These are phyloP conservation scores for Caenorhabditis japonica DNA, from an alignment of 2,888 invertebrate species.

Conservation along the genomic window DNA sequence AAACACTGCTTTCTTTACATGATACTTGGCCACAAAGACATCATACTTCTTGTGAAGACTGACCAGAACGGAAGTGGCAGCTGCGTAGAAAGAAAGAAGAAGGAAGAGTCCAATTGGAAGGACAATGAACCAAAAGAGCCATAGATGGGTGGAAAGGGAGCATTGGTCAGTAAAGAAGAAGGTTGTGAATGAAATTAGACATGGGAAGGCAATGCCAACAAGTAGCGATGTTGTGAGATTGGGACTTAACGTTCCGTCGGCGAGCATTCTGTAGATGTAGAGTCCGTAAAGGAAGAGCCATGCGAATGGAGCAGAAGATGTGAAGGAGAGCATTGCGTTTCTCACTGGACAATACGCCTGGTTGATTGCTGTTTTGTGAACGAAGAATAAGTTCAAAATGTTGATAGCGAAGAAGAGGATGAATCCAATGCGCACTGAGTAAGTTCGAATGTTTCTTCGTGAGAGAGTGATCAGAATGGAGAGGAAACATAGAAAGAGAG, in stretches of 20 bases:
- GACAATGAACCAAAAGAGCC: conserved; percentile 71
- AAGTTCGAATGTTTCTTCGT: conserved; percentile 34
- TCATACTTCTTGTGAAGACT: conserved; percentile 73
- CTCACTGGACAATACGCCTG: conserved; percentile 71
- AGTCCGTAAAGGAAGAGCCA: conserved; percentile 74
- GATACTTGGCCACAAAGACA: conserved; percentile 64
- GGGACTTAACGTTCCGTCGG: conserved; percentile 62
- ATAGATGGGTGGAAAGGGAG: conserved; percentile 56
- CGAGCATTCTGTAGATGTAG: conserved; percentile 67
- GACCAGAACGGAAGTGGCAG: conserved; percentile 70
- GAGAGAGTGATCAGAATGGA: conserved; percentile 63
- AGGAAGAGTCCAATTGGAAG: conserved; percentile 70
- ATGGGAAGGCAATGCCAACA: conserved; percentile 69
- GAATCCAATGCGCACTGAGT: conserved; percentile 64
- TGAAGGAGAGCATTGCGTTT: conserved; percentile 70
- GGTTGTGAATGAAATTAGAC: conserved; percentile 58
- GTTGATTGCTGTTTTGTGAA: conserved; percentile 66
- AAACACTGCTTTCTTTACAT: conserved; percentile 63
- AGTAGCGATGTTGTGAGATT: conserved; percentile 64
- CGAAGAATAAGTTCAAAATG: conserved; percentile 63
- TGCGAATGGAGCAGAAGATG: conserved; percentile 67
- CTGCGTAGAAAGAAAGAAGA: conserved; percentile 72
- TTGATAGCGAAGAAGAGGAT: conserved; percentile 70
- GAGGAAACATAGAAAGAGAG: conserved; percentile 66
- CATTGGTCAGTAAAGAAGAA: conserved; percentile 67